These are phyloP conservation scores for Rhincodon typus DNA, from an alignment of 2,797 vertebrate genomes.

Conservation along the genomic window DNA sequence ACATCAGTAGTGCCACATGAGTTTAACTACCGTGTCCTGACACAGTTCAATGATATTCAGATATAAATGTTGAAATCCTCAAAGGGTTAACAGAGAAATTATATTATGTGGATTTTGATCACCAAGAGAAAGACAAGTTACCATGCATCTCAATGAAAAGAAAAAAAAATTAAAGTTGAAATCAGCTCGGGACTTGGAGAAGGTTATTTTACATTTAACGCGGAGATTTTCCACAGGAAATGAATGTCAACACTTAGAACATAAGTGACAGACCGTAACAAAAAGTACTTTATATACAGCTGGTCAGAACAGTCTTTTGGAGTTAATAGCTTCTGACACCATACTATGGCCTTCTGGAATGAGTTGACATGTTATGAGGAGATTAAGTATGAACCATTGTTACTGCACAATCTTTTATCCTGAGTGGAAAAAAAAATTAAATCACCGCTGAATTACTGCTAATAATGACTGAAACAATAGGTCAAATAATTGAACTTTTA, in stretches of 20 bases:
- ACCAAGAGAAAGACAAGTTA: slow-evolving; percentile 13
- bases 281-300: slow-evolving; percentile 31
- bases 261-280: slow-evolving; percentile 35
- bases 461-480: not conserved
- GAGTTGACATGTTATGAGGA: slow-evolving; percentile 26
- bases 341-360: not conserved
- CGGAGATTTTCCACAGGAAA: slow-evolving; percentile 35
- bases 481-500: not conserved
- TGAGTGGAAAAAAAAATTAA: not conserved
- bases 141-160: not conserved
- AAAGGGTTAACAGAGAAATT: not conserved
- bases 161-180: not conserved
- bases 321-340: slow-evolving; percentile 31
- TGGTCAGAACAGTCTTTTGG: slow-evolving; percentile 16
- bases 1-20: not conserved
- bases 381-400: slow-evolving; percentile 22
- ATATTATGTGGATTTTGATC: not conserved
- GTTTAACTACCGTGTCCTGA: not conserved
- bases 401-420: not conserved
- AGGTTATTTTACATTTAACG: slow-evolving; percentile 18
- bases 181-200: not conserved
- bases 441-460: not conserved
- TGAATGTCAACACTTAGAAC: slow-evolving; percentile 36
- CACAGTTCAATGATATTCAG: not conserved
- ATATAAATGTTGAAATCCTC: not conserved